A percentile compares a stretch with the other conserved stretches of the same genome.
Evolutionary conservation across 1,140 invertebrate genomes (phyloP).

Genomic region (Aradophagus sp.): DNA sequence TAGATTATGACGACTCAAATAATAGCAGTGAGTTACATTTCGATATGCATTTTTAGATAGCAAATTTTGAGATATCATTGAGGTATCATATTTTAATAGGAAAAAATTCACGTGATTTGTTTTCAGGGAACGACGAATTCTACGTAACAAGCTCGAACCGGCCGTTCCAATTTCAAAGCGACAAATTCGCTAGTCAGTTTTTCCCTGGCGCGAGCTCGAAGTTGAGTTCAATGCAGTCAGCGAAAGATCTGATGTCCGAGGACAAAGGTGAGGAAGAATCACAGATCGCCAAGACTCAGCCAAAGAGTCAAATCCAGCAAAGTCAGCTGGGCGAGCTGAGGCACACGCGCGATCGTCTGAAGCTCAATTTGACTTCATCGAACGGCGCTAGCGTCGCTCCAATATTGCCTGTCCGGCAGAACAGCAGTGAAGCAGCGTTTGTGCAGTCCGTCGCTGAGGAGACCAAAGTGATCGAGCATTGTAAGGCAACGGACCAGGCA

Average conservation of each 20-base stretch:
- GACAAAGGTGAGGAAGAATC: slow-evolving; percentile 55
- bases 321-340: slow-evolving; percentile 80
- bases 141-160: slow-evolving; percentile 82
- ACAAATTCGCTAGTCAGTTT: slow-evolving; percentile 81
- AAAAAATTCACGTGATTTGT: no score
- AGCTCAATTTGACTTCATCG: slow-evolving; percentile 79
- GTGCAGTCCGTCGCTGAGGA: slow-evolving; percentile 27
- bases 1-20: slow-evolving; percentile 70
- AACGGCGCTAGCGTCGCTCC: slow-evolving; percentile 22
- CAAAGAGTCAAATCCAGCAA: slow-evolving; percentile 29
- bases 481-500: no score
- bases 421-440: slow-evolving; percentile 26
- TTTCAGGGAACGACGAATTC: slow-evolving; percentile 78
- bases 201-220: slow-evolving; percentile 77
- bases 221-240: slow-evolving; percentile 9
- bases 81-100: no score
- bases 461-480: no score
- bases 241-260: slow-evolving; percentile 17
- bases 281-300: slow-evolving; percentile 36
- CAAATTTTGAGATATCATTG: no score
- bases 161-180: slow-evolving; percentile 79
- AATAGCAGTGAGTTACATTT: slow-evolving; percentile 57
- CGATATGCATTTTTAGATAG: no score
- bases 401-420: slow-evolving; percentile 23
- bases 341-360: slow-evolving; percentile 82